These are phyloP conservation scores for Drosophila micromelanica DNA, from an alignment of 1,140 invertebrate genomes.

Conservation along the genomic window DNA sequence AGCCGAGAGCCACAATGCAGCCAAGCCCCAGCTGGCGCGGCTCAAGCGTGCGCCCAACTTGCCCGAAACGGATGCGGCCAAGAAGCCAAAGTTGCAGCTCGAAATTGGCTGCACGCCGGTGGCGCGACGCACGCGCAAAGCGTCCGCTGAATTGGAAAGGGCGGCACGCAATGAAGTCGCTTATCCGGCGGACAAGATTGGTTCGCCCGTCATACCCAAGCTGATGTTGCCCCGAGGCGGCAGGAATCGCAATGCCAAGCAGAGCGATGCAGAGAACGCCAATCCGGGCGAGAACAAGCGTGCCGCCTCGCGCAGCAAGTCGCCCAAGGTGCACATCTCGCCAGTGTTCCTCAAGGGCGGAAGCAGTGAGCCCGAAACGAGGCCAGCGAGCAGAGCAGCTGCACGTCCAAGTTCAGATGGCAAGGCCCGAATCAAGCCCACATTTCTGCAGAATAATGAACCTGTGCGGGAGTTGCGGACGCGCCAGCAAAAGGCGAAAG, in stretches of 20 bases:
- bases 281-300: slow-evolving; percentile 35
- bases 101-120: slow-evolving; percentile 39
- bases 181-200: slow-evolving; percentile 36
- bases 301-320: slow-evolving; percentile 62
- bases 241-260: slow-evolving; percentile 40
- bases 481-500: slow-evolving; percentile 44
- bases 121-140: slow-evolving; percentile 63
- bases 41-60: slow-evolving; percentile 41
- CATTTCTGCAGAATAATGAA: slow-evolving; percentile 30
- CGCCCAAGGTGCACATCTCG: slow-evolving; percentile 71
- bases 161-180: neutral
- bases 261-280: slow-evolving; percentile 53
- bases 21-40: slow-evolving; percentile 35
- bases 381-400: neutral
- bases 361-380: neutral
- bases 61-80: slow-evolving; percentile 18
- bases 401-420: neutral
- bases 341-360: slow-evolving; percentile 50
- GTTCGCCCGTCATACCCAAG: slow-evolving; percentile 70
- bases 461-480: slow-evolving; percentile 51
- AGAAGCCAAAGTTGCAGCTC: slow-evolving; percentile 22
- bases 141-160: slow-evolving; percentile 7
- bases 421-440: slow-evolving; percentile 52
- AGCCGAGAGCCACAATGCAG: neutral
- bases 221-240: slow-evolving; percentile 49